phyloP scores from a whole-genome alignment of 2,113 vertebrate species.

The Phalacrocorax brasilianus region DNA sequence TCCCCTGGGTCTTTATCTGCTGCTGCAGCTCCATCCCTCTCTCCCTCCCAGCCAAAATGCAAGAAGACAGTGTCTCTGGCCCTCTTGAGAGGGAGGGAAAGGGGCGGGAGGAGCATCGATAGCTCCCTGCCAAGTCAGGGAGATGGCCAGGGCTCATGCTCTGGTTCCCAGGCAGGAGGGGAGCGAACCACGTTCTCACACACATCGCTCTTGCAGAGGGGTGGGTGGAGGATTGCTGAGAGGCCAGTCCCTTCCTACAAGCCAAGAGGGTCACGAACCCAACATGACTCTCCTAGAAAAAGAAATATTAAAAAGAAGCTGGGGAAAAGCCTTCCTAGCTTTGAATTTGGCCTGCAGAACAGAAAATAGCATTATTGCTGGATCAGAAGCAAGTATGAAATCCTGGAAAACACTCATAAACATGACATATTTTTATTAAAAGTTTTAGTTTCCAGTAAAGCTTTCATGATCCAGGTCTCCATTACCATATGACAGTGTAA shows the following conservation, averaged over 20 bases:
- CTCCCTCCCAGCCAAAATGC: background rate
- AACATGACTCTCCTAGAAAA: background rate
- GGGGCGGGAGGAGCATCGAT: background rate
- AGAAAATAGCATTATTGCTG: background rate
- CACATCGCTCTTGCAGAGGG: background rate
- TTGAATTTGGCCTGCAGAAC: background rate
- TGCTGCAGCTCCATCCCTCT: background rate
- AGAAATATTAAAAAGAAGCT: background rate
- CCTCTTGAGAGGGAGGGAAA: background rate
- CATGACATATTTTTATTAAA: background rate
- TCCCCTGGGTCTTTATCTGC: background rate
- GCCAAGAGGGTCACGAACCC: background rate
- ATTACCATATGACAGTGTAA: background rate
- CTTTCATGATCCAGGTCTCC: background rate
- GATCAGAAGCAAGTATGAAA: background rate
- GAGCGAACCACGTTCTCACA: rapidly evolving
- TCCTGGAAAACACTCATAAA: background rate
- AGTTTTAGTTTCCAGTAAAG: constrained; percentile 1
- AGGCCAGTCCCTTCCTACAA: background rate
- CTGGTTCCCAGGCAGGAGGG: background rate
- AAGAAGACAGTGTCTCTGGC: background rate
- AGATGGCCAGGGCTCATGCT: rapidly evolving
- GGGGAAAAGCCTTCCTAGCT: background rate
- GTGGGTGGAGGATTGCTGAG: background rate
- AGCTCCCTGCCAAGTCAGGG: background rate